Evolutionary conservation across 2,113 vertebrate species (phyloP), one percentile per base, ranked within the genome.

Genomic region (Typhlomys cinereus): DNA sequence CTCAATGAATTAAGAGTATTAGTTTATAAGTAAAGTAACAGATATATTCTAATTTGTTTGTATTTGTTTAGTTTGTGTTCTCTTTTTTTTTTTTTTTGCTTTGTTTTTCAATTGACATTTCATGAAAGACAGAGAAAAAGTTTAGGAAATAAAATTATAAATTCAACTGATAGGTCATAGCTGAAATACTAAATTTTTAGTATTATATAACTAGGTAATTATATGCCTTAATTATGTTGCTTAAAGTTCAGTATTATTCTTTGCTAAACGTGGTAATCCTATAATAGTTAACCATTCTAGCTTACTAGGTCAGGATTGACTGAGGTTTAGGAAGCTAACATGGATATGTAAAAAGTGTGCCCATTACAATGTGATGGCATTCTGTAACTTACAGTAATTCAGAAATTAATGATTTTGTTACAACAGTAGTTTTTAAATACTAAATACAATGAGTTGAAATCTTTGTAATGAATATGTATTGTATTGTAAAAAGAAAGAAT

Each of bases 361-460:
- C 39, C 31, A 46, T 46, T 88, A 17, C 31, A 89, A 52, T 34
- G 29, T 34, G 62, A 18, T 74, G 39, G 21, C 82, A 92, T 70
- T 97, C 52, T 89, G 7, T 86, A 74, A 52, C 88, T 78, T 92
- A 46, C 15, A 95, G 78, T 92, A 81, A 90, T 84, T n/a, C n/a
- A 81, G 50, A 70, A 79, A 90, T 92, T 0, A 0, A 34, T 46
- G 39, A 39, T 14, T 85, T 71, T 20, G 92, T 92, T 95, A 4
- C 67, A 89, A 95, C 92, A 96, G 71, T 90, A 93, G 88, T 88
- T 96, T 97, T 67, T 96, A 89, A 91, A 87, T 84, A 54, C 13
- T 87, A 83, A 83, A 18, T 92, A 87, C 0, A 39, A 10, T 71
- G 46, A 84, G 8, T 44, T 17, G 81, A 73, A 1, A 23, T 52